A percentile compares a stretch with the other conserved stretches of the same genome.
These are phyloP conservation scores for Mormyrus hasselquistii DNA, from an alignment of 2,797 vertebrate genomes.

Conservation along the genomic window DNA sequence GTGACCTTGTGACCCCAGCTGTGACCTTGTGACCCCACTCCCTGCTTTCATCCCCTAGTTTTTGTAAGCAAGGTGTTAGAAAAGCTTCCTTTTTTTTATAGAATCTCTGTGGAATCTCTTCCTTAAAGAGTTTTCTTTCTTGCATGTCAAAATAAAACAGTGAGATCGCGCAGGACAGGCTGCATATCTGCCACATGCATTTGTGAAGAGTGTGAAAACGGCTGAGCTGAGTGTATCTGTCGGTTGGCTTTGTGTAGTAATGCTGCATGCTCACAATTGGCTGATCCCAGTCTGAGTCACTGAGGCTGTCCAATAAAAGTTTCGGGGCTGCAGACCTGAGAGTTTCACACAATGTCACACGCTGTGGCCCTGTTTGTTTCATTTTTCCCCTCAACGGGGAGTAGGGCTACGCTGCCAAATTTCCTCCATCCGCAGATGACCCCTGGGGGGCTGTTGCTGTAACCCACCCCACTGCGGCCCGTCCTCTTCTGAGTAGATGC, in stretches of 20 bases:
- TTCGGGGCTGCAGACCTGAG: neutral
- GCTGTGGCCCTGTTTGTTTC: neutral
- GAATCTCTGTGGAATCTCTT: neutral
- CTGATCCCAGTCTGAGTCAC: neutral
- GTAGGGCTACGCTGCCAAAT: neutral
- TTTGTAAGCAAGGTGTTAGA: slow-evolving; percentile 3
- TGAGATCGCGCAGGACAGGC: neutral
- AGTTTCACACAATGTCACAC: neutral
- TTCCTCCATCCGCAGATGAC: neutral
- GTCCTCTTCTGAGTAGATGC: neutral
- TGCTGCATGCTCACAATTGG: neutral
- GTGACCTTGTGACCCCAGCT: slow-evolving; percentile 26
- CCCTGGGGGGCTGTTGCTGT: neutral
- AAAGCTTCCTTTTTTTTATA: neutral
- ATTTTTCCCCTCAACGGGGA: neutral
- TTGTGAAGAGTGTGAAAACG: neutral
- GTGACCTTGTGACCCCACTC: slow-evolving; percentile 17
- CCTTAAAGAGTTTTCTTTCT: neutral
- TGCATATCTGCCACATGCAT: neutral
- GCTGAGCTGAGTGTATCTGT: neutral
- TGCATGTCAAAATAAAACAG: neutral
- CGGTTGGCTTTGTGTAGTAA: neutral
- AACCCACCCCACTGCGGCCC: neutral
- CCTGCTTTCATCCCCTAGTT: neutral
- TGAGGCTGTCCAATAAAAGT: neutral